These are phyloP conservation scores for Gila orcuttii DNA, from an alignment of 2,113 vertebrate genomes.

Conservation along the genomic window DNA sequence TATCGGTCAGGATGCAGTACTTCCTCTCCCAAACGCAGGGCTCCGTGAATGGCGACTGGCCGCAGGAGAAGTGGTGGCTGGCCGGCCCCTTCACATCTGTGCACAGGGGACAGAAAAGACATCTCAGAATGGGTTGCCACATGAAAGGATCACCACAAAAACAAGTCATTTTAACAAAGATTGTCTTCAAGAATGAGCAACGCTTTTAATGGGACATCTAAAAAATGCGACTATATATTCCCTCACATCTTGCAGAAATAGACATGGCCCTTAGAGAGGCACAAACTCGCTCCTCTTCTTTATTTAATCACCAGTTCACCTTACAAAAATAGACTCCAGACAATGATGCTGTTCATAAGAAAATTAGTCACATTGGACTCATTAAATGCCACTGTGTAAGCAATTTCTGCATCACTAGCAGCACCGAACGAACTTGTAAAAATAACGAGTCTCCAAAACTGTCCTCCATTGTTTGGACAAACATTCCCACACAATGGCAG, in stretches of 20 bases:
- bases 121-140: not conserved
- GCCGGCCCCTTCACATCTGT: constrained; percentile 93
- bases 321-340: constrained; percentile 27
- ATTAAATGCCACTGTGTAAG: not conserved
- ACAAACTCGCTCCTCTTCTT: constrained; percentile 16
- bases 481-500: not conserved
- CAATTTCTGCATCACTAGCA: not conserved
- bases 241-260: constrained; percentile 21
- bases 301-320: constrained; percentile 22
- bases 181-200: not conserved
- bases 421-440: not conserved
- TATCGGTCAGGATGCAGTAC: constrained; percentile 92
- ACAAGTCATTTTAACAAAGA: constrained; percentile 1
- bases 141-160: not conserved
- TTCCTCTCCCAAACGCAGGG: constrained; percentile 88
- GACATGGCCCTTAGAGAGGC: not conserved
- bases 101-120: constrained; percentile 50
- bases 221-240: not conserved
- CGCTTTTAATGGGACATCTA: not conserved
- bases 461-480: not conserved
- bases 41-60: constrained; percentile 88
- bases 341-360: not conserved
- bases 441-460: not conserved
- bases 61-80: constrained; percentile 90
- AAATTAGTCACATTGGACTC: constrained; percentile 21